These are phyloP conservation scores for Sinotaia quadrata DNA, from an alignment of 2,888 invertebrate genomes.

Conservation along the genomic window DNA sequence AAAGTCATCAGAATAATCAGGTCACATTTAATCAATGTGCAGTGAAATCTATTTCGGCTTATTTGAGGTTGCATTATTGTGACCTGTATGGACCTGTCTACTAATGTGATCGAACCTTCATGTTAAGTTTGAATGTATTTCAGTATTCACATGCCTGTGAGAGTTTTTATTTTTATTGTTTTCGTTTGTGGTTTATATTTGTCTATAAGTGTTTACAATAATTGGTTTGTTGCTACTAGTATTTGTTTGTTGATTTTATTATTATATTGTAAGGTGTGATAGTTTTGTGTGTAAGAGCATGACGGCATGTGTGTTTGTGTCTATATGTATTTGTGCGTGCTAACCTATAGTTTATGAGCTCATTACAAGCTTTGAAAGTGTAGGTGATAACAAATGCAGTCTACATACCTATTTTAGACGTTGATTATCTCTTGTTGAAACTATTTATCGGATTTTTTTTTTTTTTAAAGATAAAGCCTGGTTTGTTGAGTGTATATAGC, in stretches of 20 bases:
- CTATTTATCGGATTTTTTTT: slow-evolving; percentile 35
- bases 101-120: no score
- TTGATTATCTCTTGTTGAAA: slow-evolving; percentile 36
- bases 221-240: no score
- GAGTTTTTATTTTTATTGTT: neutral
- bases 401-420: slow-evolving; percentile 34
- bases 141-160: no score
- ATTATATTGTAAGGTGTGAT: neutral
- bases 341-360: neutral
- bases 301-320: neutral
- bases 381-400: slow-evolving; percentile 23
- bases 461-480: slow-evolving; percentile 31
- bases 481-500: slow-evolving; percentile 38
- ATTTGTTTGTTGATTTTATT: neutral
- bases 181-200: neutral
- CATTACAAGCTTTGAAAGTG: neutral
- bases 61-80: no score
- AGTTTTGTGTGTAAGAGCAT: neutral
- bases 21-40: no score
- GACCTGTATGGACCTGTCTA: no score
- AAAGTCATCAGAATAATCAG: no score
- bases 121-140: no score
- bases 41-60: no score
- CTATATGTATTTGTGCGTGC: neutral
- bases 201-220: neutral